Base-by-base conservation (phyloP, 2,113 vertebrate species). In the Promerops cafer region DNA sequence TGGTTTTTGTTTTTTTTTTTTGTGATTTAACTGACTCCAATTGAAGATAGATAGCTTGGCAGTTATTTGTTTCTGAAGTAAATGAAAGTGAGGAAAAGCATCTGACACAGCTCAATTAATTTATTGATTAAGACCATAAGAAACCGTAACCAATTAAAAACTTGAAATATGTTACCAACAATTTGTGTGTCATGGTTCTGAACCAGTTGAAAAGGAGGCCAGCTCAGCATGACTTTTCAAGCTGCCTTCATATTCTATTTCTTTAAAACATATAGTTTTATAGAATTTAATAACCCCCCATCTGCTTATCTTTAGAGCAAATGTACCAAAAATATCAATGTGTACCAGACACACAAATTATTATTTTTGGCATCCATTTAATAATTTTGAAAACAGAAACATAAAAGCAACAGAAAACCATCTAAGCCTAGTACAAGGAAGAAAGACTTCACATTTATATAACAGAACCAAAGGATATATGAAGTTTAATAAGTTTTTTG, bases 231-330 rank as follows among this genome's bases (percentile, higher is more conserved):
- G 87, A 19, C 60, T 93, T 95, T 93, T 87, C 39, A 95, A 82
- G n/a, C 17, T 82, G 33, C 44, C 70, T 94, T 94, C 61, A 31
- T 82, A 63, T 40, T 68, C 47, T 47, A 16, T 52, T 84, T 75
- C 72, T 81, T 82, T 89, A 91, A 89, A 94, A 91, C 27, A 82
- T 91, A 70, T 69, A 90, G 63, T 93, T 93, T 84, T 82, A 76
- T 20, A 79, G 37, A 85, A 71, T 68, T 94, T 85, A 96, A 90
- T 95, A 93, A 91, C 7, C 13, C 9, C n/a, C 47, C 90, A 49
- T 95, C 92, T 96, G 95, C 94, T 97, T 97, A 95, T 97, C 95
- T 97, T 93, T 79, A 95, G 47, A 95, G 87, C 8, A 89, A 89
- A 89, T 76, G 40, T 82, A 82, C 77, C 16, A 87, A 91, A 95